A percentile compares a stretch with the other conserved stretches of the same genome.
Conservation (phyloP, 1,140 invertebrate genomes). For the Drosophila bocqueti region DNA sequence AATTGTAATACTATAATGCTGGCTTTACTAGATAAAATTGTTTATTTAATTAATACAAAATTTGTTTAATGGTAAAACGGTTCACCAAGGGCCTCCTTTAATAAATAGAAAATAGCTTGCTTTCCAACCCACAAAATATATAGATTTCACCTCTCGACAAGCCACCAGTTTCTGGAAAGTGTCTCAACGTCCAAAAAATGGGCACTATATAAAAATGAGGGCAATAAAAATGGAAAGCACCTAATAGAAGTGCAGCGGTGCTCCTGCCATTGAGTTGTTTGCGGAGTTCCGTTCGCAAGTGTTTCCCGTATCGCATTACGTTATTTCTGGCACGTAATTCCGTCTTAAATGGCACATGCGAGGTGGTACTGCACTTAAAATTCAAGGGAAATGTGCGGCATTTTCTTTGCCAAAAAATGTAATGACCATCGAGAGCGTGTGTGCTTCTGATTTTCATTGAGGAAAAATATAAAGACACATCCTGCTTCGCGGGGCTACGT, state of each 20-base stretch:
- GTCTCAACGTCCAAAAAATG: constrained; percentile 1
- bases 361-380: constrained; percentile 37
- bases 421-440: constrained; percentile 12
- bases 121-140: neutral
- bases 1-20: neutral
- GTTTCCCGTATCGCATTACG: constrained; percentile 37
- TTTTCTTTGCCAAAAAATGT: constrained; percentile 21
- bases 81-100: no score
- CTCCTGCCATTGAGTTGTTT: constrained; percentile 7
- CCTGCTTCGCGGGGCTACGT: constrained; percentile 37
- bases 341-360: constrained; percentile 26
- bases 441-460: constrained; percentile 48
- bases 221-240: constrained; percentile 44
- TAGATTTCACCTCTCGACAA: neutral
- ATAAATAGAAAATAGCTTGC: neutral
- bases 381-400: constrained; percentile 20
- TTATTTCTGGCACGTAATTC: constrained; percentile 57
- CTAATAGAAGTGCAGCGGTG: constrained; percentile 33
- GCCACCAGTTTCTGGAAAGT: neutral
- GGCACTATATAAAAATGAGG: constrained; percentile 2
- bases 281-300: constrained; percentile 18
- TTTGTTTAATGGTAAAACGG: neutral
- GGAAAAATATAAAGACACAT: constrained; percentile 41
- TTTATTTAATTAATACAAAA: no score
- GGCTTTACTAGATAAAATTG: no score